Evolutionary conservation across 2,888 invertebrate genomes (phyloP), one percentile per base, ranked within the genome.

Genomic region (Cryptops parisi): DNA sequence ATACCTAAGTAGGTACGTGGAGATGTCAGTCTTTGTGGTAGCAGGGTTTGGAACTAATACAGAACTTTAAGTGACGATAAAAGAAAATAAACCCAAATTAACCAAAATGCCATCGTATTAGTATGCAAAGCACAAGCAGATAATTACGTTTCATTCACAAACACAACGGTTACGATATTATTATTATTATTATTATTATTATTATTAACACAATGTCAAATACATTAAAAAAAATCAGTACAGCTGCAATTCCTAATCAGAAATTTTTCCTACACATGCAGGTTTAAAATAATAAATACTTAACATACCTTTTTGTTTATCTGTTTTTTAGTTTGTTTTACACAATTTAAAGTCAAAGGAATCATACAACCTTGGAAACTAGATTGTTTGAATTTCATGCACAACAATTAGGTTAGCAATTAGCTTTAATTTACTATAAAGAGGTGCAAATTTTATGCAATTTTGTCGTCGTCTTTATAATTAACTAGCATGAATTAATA

Each of bases 1-100:
- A 70, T 89, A 89, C 62, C 85, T 85, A 70, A 51, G 59, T 59
- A 60, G 58, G 61, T 58, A 58, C 56, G 60, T 57, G 58, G 60
- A 59, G 58, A 60, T 56, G 60, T 60, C 57, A 55, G 57, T 57
- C 57, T 57, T 57, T 55, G 57, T 53, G 47, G 57, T 49, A 55
- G 48, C 54, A 50, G 57, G 57, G 53, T 57, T 57, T 52, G 57
- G 57, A 49, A 57, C 57, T 56, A 57, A 57, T 52, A 57, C 54
- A 49, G 57, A 55, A 57, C 57, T 57, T 57, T 55, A 74, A 70
- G 53, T 21, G 50, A 33, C 15, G 53, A 39, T 27, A 55, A 46
- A 54, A 57, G 55, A 53, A 57, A 55, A 55, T 44, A 50, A 55
- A 54, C 54, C 41, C 27, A 53, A 38, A 55, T 50, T 57, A 53